Conservation (phyloP, 2,113 vertebrate species). For the Antigone vipio region DNA sequence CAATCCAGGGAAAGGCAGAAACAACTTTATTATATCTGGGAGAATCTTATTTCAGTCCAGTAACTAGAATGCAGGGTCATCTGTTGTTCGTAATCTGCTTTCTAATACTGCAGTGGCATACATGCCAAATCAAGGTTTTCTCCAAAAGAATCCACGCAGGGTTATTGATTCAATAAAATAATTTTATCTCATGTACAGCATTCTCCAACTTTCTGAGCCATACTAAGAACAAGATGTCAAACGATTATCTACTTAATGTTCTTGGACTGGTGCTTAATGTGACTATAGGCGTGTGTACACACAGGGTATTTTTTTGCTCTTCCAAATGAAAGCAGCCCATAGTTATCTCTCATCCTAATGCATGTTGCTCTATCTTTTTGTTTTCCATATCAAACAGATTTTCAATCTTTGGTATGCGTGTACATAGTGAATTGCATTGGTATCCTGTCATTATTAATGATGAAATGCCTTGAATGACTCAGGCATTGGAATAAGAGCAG, state of each 20-base stretch:
- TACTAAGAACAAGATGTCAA: not conserved
- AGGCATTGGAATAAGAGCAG: not conserved
- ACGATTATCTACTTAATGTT: not conserved
- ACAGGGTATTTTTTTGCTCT: not conserved
- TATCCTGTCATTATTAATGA: not conserved
- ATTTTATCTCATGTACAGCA: not conserved
- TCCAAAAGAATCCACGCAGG: not conserved
- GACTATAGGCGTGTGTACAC: not conserved
- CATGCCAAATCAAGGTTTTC: not conserved
- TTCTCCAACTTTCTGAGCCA: not conserved
- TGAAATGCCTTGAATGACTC: not conserved
- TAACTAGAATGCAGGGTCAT: not conserved
- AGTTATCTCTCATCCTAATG: not conserved
- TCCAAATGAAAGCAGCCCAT: not conserved
- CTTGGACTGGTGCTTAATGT: not conserved
- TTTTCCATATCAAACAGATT: not conserved
- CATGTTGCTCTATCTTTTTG: not conserved
- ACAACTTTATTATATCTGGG: not conserved
- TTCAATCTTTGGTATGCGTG: not conserved
- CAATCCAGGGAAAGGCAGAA: not conserved
- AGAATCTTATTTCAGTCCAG: not conserved
- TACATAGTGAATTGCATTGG: not conserved
- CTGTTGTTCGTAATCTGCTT: not conserved
- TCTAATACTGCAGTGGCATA: not conserved
- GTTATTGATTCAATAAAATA: not conserved